Base-by-base conservation (phyloP, 2,797 vertebrate genomes). In the Sebastes vulpes region DNA sequence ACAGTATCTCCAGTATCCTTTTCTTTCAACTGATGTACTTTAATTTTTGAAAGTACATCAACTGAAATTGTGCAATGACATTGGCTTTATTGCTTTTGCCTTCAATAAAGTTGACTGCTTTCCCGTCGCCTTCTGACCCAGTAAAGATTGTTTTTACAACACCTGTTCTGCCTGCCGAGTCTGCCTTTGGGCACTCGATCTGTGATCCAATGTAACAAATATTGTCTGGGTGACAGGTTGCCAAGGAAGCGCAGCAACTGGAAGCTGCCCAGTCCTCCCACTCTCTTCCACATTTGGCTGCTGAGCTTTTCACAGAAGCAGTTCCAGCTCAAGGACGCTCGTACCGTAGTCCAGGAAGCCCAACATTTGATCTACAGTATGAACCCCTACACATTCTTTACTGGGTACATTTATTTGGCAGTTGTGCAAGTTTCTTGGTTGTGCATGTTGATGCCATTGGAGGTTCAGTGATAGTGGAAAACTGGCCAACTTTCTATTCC, bases 181-280 rank as follows among this genome's bases (percentile, higher is more conserved):
- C n/a, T 58, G 32, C 12, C 57, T 75, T 38, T 38, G 66, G 70
- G 56, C 53, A 52, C 10, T 10, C 25, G 23, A 81, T 77, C 64
- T 66, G 26, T 69, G 70, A 71, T 72, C 32, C 52, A 77, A 54
- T 31, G 32, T 60, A 70, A 35, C 58, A 82, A 77, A 80, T 67
- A 66, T 50, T 64, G 57, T 66, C 50, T 70, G 54, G 38, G 60
- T 69, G 52, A 67, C 65, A 32, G 42, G 16, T 59, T 82, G 82
- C 82, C 75, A 85, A 78, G 25, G 18, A 59, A 65, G 25, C 14
- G 1, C 11, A 11, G 48, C 21, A 4, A 54, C 58, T 68, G 77
- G 61, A 78, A 67, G 73, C 68, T 50, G 26, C 60, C 64, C 67
- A 83, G 63, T 71, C 72, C 71, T 66, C 79, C 67, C 73, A 78